Percentiles rank a stretch among this genome's conserved stretches.
These are phyloP conservation scores for Cyclopterus lumpus DNA, from an alignment of 2,797 vertebrate species.

Conservation along the genomic window DNA sequence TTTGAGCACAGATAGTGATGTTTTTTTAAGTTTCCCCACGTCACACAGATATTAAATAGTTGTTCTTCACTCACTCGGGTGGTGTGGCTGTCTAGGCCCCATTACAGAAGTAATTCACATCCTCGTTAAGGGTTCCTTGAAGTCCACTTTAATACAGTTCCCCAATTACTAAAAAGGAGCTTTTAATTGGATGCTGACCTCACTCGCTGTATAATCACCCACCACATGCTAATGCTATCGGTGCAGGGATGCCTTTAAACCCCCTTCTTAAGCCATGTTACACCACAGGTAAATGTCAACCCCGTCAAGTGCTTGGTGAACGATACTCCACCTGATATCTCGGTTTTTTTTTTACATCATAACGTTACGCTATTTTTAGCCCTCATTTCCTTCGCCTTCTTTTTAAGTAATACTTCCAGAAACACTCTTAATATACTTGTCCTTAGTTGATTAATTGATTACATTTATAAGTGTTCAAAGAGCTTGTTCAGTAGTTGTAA, in stretches of 20 bases:
- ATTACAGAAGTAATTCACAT: not conserved
- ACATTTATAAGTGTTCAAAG: slow-evolving; percentile 33
- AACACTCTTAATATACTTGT: slow-evolving; percentile 27
- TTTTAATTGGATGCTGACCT: slow-evolving; percentile 73
- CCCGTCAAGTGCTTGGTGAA: slow-evolving; percentile 52
- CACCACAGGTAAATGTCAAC: slow-evolving; percentile 63
- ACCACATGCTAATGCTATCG: slow-evolving; percentile 59
- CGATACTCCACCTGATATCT: slow-evolving; percentile 38
- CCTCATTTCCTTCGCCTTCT: not conserved
- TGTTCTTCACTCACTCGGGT: accelerated
- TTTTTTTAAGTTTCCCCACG: slow-evolving; percentile 3
- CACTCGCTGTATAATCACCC: slow-evolving; percentile 60
- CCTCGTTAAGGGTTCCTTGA: slow-evolving; percentile 27
- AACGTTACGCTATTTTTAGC: not conserved
- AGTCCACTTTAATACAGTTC: slow-evolving; percentile 58
- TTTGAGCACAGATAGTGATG: not conserved
- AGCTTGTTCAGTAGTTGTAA: slow-evolving; percentile 2
- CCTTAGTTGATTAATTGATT: slow-evolving; percentile 58
- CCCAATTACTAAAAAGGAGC: slow-evolving; percentile 75
- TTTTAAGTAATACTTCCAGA: slow-evolving; percentile 45
- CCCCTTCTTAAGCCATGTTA: slow-evolving; percentile 63
- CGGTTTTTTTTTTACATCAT: not conserved
- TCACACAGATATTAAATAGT: not conserved
- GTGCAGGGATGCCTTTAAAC: slow-evolving; percentile 65
- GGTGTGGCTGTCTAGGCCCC: not conserved